Percentiles rank a stretch among this genome's conserved stretches.
phyloP scores from a whole-genome alignment of 2,797 vertebrate species.

The Streptopelia turtur region DNA sequence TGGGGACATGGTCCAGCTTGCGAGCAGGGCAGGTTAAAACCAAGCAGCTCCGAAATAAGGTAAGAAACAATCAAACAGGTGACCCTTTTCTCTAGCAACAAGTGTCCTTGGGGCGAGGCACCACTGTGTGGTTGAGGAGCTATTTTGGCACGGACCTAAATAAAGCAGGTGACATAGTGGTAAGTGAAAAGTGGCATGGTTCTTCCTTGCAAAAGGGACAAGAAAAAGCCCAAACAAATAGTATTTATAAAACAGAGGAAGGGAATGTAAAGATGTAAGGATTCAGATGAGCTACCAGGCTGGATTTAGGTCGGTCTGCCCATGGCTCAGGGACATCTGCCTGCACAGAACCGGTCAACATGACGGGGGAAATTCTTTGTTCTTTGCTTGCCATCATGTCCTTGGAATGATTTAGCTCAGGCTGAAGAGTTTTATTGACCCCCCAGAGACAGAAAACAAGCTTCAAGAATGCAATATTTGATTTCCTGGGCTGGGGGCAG shows the following conservation, averaged over 20 bases:
- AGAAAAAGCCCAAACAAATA: neutral
- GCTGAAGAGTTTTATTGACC: neutral
- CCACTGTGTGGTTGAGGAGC: neutral
- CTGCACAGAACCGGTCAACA: neutral
- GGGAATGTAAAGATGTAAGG: neutral
- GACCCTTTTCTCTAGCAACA: neutral
- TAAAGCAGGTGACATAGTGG: neutral
- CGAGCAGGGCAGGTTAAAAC: neutral
- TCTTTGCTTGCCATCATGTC: neutral
- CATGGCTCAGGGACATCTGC: neutral
- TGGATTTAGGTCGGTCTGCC: neutral
- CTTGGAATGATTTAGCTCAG: neutral
- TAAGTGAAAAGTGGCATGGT: neutral
- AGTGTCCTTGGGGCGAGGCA: neutral
- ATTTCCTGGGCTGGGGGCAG: neutral
- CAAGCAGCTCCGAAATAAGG: neutral
- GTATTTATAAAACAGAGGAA: conserved; percentile 70
- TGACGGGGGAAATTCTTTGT: neutral
- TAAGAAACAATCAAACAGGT: neutral
- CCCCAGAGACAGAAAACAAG: neutral
- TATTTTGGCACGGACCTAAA: neutral
- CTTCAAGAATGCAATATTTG: neutral
- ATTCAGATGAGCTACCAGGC: neutral
- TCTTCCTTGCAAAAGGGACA: conserved; percentile 11
- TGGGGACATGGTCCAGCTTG: neutral